phyloP scores from a whole-genome alignment of 2,113 vertebrate genomes.

The Strigops habroptila region DNA sequence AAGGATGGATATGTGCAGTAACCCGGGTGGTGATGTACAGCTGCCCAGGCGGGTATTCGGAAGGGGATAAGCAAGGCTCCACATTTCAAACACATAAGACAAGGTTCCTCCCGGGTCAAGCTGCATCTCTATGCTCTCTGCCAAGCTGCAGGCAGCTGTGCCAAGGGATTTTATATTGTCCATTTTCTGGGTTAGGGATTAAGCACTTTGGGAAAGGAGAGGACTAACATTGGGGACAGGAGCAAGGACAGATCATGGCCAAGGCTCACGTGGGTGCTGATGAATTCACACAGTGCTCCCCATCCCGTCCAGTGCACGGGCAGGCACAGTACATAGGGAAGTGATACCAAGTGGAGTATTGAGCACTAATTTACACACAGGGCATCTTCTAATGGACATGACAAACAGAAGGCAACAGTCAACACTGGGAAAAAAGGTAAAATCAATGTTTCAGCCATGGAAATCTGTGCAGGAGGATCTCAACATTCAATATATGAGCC shows the following conservation, averaged over 20 bases:
- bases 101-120: neutral
- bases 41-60: neutral
- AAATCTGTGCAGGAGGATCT: neutral
- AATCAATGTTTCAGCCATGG: neutral
- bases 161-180: neutral
- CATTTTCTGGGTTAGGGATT: neutral
- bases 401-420: neutral
- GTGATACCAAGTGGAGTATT: neutral
- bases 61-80: neutral
- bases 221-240: neutral
- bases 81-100: no score
- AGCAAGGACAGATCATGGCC: fast-evolving
- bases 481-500: neutral
- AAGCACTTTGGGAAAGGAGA: neutral
- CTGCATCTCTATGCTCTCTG: neutral
- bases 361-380: neutral
- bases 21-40: fast-evolving
- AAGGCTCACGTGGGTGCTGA: neutral
- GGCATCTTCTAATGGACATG: neutral
- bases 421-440: neutral
- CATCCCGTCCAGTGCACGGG: fast-evolving
- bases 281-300: neutral
- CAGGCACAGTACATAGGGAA: neutral
- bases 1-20: fast-evolving
- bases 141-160: neutral